phyloP scores from a whole-genome alignment of 1,140 invertebrate genomes.

The Idris sp. region DNA sequence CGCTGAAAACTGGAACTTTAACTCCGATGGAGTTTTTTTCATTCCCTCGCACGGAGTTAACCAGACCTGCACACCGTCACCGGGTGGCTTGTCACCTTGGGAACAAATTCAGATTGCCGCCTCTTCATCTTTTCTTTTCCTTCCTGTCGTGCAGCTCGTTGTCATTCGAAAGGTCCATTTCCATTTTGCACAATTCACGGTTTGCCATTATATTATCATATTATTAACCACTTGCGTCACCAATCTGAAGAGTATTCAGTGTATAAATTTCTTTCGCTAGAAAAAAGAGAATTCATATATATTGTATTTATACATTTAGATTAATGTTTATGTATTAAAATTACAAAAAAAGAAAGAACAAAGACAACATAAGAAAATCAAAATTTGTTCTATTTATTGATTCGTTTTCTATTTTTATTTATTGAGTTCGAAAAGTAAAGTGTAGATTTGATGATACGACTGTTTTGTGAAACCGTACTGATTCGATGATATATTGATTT shows the following conservation, averaged over 20 bases:
- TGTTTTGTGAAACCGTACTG: background rate
- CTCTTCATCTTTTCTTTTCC: slow-evolving; percentile 36
- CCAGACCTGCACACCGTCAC: slow-evolving; percentile 42
- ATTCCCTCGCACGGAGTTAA: slow-evolving; percentile 60
- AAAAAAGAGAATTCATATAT: no score
- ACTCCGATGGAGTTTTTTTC: slow-evolving; percentile 70
- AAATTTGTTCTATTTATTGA: background rate
- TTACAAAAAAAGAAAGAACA: no score
- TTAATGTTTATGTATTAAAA: no score
- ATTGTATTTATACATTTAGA: no score
- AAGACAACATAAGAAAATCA: no score
- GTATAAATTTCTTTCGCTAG: slow-evolving; percentile 44
- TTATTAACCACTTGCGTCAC: slow-evolving; percentile 32
- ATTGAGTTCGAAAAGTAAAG: slow-evolving; percentile 8
- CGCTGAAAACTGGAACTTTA: slow-evolving; percentile 60
- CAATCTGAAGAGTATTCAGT: slow-evolving; percentile 27
- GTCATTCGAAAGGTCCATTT: slow-evolving; percentile 42
- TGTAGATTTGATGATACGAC: slow-evolving; percentile 3
- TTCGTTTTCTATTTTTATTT: slow-evolving; percentile 7
- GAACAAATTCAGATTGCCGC: slow-evolving; percentile 59
- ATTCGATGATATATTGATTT: slow-evolving; percentile 4
- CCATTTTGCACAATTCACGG: slow-evolving; percentile 43
- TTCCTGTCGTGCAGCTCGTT: slow-evolving; percentile 19
- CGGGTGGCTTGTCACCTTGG: slow-evolving; percentile 41
- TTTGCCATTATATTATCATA: slow-evolving; percentile 54